Percentiles rank a stretch among this genome's conserved stretches.
Conservation (phyloP, 2,113 vertebrate genomes). For the Phylloscopus trochilus region DNA sequence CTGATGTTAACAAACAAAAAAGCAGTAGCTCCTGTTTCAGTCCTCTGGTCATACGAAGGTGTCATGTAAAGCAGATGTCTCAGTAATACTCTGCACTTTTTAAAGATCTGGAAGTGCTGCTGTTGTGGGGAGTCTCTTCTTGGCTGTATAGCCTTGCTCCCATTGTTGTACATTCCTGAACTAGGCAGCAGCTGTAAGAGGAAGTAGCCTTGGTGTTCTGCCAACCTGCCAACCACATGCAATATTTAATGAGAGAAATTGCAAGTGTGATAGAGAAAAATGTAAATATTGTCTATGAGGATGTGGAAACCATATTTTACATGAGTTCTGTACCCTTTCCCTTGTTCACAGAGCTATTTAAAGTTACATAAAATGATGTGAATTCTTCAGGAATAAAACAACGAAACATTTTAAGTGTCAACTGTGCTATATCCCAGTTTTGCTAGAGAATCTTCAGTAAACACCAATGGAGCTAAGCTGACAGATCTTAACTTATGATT, state of each 20-base stretch:
- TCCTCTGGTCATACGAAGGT: neutral
- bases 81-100: neutral
- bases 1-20: conserved; percentile 23
- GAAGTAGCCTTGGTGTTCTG: conserved; percentile 41
- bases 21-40: conserved; percentile 8
- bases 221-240: neutral
- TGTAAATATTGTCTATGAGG: neutral
- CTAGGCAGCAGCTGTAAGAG: conserved; percentile 55
- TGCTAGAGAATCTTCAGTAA: neutral
- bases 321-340: neutral
- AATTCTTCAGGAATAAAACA: neutral
- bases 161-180: neutral
- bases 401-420: neutral
- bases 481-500: neutral
- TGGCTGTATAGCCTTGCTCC: neutral
- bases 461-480: neutral
- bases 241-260: neutral
- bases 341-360: neutral
- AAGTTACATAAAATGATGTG: neutral
- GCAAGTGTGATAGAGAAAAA: neutral
- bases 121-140: neutral
- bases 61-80: neutral
- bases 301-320: neutral
- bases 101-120: neutral
- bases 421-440: neutral